Conservation (phyloP, 2,888 invertebrate species). For the Trilocha varians region DNA sequence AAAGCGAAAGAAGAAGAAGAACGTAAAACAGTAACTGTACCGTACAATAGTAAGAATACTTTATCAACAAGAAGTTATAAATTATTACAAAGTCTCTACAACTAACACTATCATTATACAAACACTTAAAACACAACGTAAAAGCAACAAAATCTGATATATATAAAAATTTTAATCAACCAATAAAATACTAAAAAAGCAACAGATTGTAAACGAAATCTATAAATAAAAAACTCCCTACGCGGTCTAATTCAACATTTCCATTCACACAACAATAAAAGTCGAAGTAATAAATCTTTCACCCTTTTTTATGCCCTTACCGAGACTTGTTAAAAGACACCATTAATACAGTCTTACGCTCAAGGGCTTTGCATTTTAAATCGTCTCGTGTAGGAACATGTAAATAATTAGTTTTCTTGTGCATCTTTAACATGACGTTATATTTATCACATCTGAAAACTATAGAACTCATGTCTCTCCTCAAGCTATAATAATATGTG, state of each 20-base stretch:
- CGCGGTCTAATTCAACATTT: constrained; percentile 36
- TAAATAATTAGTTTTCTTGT: not conserved
- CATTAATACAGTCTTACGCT: constrained; percentile 17
- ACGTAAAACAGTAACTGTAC: no score
- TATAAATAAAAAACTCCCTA: constrained; percentile 5
- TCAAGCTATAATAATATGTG: no score
- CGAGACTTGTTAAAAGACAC: constrained; percentile 41
- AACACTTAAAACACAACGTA: no score
- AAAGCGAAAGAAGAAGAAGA: no score
- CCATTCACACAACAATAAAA: constrained; percentile 55
- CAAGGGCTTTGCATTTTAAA: not conserved
- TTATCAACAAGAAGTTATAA: no score
- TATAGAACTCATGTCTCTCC: no score
- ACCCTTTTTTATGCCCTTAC: constrained; percentile 27
- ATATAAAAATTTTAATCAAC: not conserved
- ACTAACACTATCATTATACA: no score
- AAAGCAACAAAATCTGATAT: no score
- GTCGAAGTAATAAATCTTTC: constrained; percentile 37
- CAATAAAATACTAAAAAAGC: not conserved
- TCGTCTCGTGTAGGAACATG: not conserved
- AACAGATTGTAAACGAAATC: not conserved
- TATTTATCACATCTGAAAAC: no score
- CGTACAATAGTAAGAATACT: no score
- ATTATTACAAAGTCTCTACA: no score
- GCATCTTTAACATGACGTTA: no score